Evolutionary conservation across 2,888 invertebrate genomes (phyloP).

Genomic region (Drosophila vallismaia): DNA sequence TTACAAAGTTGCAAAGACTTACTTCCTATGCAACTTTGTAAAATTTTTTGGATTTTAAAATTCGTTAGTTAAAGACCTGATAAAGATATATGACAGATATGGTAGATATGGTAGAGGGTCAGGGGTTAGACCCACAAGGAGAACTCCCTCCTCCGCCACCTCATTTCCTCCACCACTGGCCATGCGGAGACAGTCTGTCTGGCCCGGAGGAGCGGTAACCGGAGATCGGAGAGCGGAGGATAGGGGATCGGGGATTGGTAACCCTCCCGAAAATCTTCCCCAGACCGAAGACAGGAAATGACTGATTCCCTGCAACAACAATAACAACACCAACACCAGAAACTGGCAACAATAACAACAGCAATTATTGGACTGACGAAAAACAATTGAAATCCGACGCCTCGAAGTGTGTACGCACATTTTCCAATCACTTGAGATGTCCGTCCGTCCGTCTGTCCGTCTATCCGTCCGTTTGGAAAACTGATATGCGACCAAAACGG

Average conservation of each 20-base stretch:
- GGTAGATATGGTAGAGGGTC: no score
- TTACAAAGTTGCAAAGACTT: no score
- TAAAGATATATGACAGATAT: background rate
- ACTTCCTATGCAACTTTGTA: no score
- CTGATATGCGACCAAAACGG: conserved; percentile 67
- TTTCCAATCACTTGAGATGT: conserved; percentile 43
- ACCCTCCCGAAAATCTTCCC: background rate
- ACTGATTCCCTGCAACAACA: conserved; percentile 55
- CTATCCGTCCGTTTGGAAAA: conserved; percentile 54
- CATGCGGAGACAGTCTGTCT: conserved; percentile 78
- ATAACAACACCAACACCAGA: background rate
- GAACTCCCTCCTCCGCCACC: background rate
- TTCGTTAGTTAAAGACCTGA: background rate
- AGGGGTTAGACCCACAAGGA: no score
- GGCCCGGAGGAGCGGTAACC: conserved; percentile 43
- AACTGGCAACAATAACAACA: conserved; percentile 21
- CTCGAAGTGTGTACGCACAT: conserved; percentile 41
- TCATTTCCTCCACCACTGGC: background rate
- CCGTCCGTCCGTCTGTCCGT: conserved; percentile 6
- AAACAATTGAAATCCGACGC: conserved; percentile 65
- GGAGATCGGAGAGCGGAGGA: conserved; percentile 42
- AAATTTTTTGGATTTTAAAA: no score
- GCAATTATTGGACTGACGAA: conserved; percentile 32
- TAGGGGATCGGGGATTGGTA: background rate
- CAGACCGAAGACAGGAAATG: conserved; percentile 61